phyloP scores from a whole-genome alignment of 2,113 vertebrate species.

The Phocoena phocoena region DNA sequence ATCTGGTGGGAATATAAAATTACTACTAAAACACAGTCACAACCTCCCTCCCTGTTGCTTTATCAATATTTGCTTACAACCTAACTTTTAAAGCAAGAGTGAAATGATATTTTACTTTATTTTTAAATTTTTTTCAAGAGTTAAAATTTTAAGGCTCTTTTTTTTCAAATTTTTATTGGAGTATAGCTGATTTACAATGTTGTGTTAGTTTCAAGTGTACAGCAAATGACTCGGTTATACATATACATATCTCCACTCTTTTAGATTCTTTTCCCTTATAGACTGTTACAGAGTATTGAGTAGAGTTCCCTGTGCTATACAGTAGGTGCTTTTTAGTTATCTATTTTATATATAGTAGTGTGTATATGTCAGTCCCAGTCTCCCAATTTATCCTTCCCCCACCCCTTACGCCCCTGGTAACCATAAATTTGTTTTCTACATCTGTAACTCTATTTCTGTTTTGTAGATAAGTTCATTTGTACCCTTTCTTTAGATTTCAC shows the following conservation, averaged over 20 bases:
- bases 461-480: too few relatives aligned
- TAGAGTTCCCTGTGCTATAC: too few relatives aligned
- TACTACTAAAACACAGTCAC: conserved; percentile 33
- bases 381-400: too few relatives aligned
- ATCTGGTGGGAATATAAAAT: conserved; percentile 50
- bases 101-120: neutral
- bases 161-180: neutral
- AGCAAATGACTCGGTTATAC: neutral
- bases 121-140: neutral
- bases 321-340: too few relatives aligned
- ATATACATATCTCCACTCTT: neutral
- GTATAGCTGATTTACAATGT: neutral
- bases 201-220: neutral
- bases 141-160: neutral
- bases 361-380: too few relatives aligned
- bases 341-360: too few relatives aligned
- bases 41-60: fast-evolving
- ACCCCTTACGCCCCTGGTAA: too few relatives aligned
- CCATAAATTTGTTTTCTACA: too few relatives aligned
- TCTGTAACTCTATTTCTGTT: too few relatives aligned
- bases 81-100: neutral
- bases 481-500: too few relatives aligned
- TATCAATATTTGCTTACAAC: neutral
- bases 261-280: neutral
- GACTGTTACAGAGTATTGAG: neutral